Base-by-base conservation (phyloP, 2,113 vertebrate genomes). In the Psittacula cyanocephala region DNA sequence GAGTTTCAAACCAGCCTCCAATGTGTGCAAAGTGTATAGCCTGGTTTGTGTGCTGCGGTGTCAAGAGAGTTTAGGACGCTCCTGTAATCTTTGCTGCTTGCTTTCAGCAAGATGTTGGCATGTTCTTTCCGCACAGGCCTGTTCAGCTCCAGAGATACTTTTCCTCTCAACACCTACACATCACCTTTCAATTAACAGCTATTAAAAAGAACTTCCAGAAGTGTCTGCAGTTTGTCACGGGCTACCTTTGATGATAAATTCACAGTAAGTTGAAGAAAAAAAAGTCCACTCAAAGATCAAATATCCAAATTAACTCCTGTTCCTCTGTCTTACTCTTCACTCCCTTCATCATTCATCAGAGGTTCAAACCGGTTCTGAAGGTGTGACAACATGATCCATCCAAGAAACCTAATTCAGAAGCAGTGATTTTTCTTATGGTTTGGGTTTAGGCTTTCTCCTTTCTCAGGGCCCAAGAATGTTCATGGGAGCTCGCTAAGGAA, bases 1-100 rank as follows among this genome's bases (percentile, higher is more conserved):
- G 67, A 88, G 76, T 86, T 95, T 77, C 91, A 59, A 91, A 95
- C 59, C 91, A 93, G 47, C 47, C 59, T 82, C 78, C 67, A 63
- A 1, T 43, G 55, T 78, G 72, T 81, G 81, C 59, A 79, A 79
- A 75, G 65, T 3, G 7, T 55, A 19, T 3, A 14, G n/a, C 49
- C 5, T 8, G 24, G 15, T 65, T 23, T 65, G 74, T 43, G 78
- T 65, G 84, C 85, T 81, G 70, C 53, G 50, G 14, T 11, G 46
- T 49, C 75, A 64, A 53, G 63, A 44, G 78, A 77, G 75, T 53
- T 88, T 14, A 83, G 79, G 81, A 55, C 23, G 12, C 28, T 37
- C 84, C 63, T 39, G 57, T 10, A 35, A 11, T 50, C 64, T 70
- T 28, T 25, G 20, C 69, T 70, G 57, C 67, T 78, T 50, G 67